Evolutionary conservation across 2,797 vertebrate genomes (phyloP), one percentile per base, ranked within the genome.

Genomic region (Enteromius argenteus): DNA sequence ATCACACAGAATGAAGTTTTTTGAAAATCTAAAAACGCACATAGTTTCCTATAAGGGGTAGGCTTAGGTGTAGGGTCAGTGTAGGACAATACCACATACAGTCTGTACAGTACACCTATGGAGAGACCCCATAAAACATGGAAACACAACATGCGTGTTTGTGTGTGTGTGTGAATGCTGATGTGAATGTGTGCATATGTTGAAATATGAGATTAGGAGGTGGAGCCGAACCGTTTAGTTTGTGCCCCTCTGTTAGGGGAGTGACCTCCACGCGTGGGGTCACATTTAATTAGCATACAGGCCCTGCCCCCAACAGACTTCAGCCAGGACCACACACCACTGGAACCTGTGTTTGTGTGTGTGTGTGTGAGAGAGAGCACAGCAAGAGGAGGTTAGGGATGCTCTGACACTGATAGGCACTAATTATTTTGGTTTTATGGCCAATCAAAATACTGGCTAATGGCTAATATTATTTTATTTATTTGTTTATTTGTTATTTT

Each of bases 201-300:
- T 62, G 35, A 60, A 51, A 35, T 39, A 23, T 37, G 68, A 73
- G 27, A 32, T 39, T 27, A 23, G 71, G 42, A 44, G 71, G 71
- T 13, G 30, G 80, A 64, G 71, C 69, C 39, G 49, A 66, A 69
- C 21, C 5, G 21, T 86, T 73, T 67, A 68, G 74, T 32, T 53
- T 44, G 23, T 37, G 39, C 8, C 56, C 53, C 85, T 64, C 39
- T 81, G 37, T 53, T n/a, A 66, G 77, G 76, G 60, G 69, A 9
- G 56, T 73, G 84, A 86, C 84, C 86, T 82, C 74, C 84, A 83
- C 84, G 35, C 35, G 44, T 68, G 35, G 77, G 84, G 81, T 88
- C 84, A 84, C 46, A 23, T 46, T 32, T 51, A 73, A 87, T 88
- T 84, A 84, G 78, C 81, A 88, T 88, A 84, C 23, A 44, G 44